These are phyloP conservation scores for Seriola aureovittata DNA, from an alignment of 2,113 vertebrate species.

Conservation along the genomic window DNA sequence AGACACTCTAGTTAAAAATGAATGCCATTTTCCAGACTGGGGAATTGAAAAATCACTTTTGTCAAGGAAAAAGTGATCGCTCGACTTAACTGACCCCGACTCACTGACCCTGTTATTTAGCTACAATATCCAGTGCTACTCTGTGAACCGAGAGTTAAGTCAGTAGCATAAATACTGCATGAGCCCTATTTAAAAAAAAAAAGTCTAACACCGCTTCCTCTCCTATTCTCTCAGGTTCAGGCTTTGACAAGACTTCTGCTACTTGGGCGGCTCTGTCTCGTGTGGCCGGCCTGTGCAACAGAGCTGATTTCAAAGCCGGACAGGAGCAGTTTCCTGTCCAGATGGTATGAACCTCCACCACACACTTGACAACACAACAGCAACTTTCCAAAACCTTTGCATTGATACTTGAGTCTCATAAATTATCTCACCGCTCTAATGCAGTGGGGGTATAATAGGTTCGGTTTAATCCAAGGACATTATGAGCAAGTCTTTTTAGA, in stretches of 20 bases:
- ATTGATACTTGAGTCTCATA: neutral
- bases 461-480: constrained; percentile 44
- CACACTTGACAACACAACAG: neutral
- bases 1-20: constrained; percentile 53
- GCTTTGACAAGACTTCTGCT: constrained; percentile 90
- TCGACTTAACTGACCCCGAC: constrained; percentile 47
- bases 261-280: constrained; percentile 89
- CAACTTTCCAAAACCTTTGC: constrained; percentile 8
- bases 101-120: constrained; percentile 57
- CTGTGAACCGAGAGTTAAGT: constrained; percentile 45
- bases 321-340: constrained; percentile 89
- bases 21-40: constrained; percentile 33
- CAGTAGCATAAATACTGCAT: constrained; percentile 67
- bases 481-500: constrained; percentile 10
- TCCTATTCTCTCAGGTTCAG: constrained; percentile 81
- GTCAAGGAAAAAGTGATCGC: constrained; percentile 38
- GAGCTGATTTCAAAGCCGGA: constrained; percentile 90
- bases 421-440: constrained; percentile 39
- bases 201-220: constrained; percentile 42
- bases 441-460: neutral
- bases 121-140: constrained; percentile 38
- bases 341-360: constrained; percentile 82
- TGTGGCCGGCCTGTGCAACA: constrained; percentile 92
- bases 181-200: constrained; percentile 36
- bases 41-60: constrained; percentile 42